Base-by-base conservation (phyloP, 2,888 invertebrate species). In the Lampropteryx suffumata region DNA sequence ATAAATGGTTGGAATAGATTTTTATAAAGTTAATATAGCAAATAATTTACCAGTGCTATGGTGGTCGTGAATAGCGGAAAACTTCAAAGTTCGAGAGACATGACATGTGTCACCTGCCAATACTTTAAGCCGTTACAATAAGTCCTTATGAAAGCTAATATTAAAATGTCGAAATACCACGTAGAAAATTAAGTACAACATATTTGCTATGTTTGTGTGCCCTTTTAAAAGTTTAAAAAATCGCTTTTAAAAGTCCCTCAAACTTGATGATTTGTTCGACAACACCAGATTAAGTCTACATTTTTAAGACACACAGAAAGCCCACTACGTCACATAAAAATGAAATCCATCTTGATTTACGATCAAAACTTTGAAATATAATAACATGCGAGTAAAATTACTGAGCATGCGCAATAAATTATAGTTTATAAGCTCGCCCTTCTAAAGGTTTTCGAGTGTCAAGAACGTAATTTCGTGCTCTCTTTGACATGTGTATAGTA, bases 361-460 rank as follows among this genome's bases (percentile, higher is more conserved):
- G 74, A 71, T 61, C 61, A 49, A 74, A 78, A 77, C 81, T 84
- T 86, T 85, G 84, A 85, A 87, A 86, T 85, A 85, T 82, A 86
- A 85, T 85, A 83, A 86, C 81, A 65, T 57, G 73, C 60, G 74
- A 74, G 81, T 86, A 76, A 79, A 76, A 82, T 87, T 85, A 81
- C 82, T 63, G 71, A 65, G 67, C 73, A 64, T 60, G 66, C 51
- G 73, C 73, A 73, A 80, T 84, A 86, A 86, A 88, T 88, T 82
- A 69, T 73, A 66, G 69, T 77, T 78, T 75, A 76, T 63, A 70
- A 69, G 67, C 68, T 64, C 55, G 50, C 62, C 64, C 57, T 69
- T 69, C 61, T 60, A 68, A 61, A 48, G 47, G 46, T 53, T 60
- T 62, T 65, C 53, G 65, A 68, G 64, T 67, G 67, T 65, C 65